Conservation (phyloP, 2,797 vertebrate species). For the Sorex maritimensis region DNA sequence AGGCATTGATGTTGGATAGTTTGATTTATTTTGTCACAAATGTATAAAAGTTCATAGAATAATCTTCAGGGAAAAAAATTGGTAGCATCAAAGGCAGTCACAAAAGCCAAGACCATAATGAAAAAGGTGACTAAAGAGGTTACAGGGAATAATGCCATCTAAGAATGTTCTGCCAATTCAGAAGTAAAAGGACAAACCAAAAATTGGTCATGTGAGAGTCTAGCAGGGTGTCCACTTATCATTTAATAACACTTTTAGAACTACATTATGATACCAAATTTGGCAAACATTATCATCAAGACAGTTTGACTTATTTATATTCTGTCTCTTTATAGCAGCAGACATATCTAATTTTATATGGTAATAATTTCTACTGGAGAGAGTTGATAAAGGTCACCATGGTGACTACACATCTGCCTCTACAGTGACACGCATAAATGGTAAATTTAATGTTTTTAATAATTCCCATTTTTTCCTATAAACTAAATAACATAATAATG, state of each 20-base stretch:
- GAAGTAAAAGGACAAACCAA: background rate
- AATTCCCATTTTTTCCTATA: slow-evolving; percentile 49
- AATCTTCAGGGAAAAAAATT: background rate
- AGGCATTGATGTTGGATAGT: background rate
- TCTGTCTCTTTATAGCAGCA: background rate
- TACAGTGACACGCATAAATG: slow-evolving; percentile 57
- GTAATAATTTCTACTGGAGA: slow-evolving; percentile 34
- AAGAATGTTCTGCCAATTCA: background rate
- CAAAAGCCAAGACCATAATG: background rate
- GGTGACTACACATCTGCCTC: background rate
- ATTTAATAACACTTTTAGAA: slow-evolving; percentile 31
- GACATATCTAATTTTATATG: slow-evolving; percentile 38
- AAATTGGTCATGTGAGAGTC: background rate
- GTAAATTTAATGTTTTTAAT: slow-evolving; percentile 46
- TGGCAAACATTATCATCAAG: background rate
- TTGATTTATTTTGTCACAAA: background rate
- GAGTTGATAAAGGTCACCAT: slow-evolving; percentile 51
- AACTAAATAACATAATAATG: background rate
- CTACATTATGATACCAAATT: background rate
- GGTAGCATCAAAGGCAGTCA: background rate
- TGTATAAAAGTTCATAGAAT: background rate
- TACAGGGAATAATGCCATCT: background rate
- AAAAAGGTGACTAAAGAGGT: slow-evolving; percentile 1
- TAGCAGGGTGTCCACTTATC: background rate
- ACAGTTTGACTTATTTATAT: background rate